Percentiles rank a stretch among this genome's conserved stretches.
Evolutionary conservation across 2,797 vertebrate species (phyloP).

Genomic region (Fringilla coelebs): DNA sequence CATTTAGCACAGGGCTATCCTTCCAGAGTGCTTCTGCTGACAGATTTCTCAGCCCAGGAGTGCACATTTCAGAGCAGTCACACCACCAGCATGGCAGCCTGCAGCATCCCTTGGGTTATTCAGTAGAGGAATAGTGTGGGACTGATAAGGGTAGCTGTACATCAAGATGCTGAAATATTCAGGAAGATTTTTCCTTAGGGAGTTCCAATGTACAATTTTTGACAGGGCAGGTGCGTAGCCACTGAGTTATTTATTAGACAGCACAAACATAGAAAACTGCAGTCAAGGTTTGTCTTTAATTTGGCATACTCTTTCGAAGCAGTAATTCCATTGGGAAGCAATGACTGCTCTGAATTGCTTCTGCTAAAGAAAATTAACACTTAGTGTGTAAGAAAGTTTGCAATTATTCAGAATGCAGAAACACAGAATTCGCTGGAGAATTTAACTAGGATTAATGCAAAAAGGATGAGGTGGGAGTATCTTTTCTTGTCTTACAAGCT

Average conservation of each 20-base stretch:
- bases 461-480: neutral
- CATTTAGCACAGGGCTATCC: neutral
- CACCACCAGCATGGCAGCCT: neutral
- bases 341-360: neutral
- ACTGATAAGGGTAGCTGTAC: neutral
- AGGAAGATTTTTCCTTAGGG: slow-evolving; percentile 15
- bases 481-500: neutral
- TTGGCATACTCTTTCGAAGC: neutral
- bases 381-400: neutral
- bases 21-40: neutral
- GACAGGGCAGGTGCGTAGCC: neutral
- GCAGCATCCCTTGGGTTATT: neutral
- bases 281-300: slow-evolving; percentile 18
- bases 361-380: neutral
- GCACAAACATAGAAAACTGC: neutral
- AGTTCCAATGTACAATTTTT: neutral
- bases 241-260: slow-evolving; percentile 53
- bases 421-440: neutral
- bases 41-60: neutral
- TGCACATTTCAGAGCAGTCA: neutral
- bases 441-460: neutral
- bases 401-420: neutral
- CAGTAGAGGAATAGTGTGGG: neutral
- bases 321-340: neutral
- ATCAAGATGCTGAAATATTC: slow-evolving; percentile 46